Evolutionary conservation across 2,888 invertebrate species (phyloP).

Genomic region (Lordiphosa fenestrarum): DNA sequence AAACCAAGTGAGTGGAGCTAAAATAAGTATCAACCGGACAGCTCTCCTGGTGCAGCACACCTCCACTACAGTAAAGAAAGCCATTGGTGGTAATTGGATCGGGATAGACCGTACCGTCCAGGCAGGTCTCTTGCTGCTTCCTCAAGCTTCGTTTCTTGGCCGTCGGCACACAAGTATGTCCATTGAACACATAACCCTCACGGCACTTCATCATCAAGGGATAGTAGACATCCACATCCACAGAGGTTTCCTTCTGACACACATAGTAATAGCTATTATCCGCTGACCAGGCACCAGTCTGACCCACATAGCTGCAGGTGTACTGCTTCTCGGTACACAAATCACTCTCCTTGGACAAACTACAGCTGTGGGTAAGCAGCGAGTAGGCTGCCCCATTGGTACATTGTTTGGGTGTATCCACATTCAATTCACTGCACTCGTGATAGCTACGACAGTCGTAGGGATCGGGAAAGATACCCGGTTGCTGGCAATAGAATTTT

Average conservation of each 20-base stretch:
- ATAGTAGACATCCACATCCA: conserved; percentile 38
- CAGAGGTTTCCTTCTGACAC: conserved; percentile 49
- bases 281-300: conserved; percentile 64
- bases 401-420: conserved; percentile 55
- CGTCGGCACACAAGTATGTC: conserved; percentile 37
- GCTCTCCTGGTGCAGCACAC: too few species aligned
- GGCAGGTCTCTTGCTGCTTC: too few species aligned
- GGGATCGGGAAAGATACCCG: conserved; percentile 75
- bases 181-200: conserved; percentile 55
- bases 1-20: too few species aligned
- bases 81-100: too few species aligned
- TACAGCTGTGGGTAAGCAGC: conserved; percentile 54
- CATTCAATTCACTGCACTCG: conserved; percentile 59
- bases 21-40: too few species aligned
- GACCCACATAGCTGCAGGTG: conserved; percentile 55
- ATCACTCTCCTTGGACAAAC: conserved; percentile 39
- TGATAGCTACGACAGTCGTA: conserved; percentile 77
- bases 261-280: conserved; percentile 70
- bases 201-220: conserved; percentile 71
- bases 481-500: conserved; percentile 65
- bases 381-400: conserved; percentile 65
- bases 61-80: too few species aligned
- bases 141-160: too few species aligned
- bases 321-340: conserved; percentile 64
- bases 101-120: too few species aligned